These are phyloP conservation scores for Scaptomyza reducta DNA, from an alignment of 2,888 invertebrate species.

Conservation along the genomic window DNA sequence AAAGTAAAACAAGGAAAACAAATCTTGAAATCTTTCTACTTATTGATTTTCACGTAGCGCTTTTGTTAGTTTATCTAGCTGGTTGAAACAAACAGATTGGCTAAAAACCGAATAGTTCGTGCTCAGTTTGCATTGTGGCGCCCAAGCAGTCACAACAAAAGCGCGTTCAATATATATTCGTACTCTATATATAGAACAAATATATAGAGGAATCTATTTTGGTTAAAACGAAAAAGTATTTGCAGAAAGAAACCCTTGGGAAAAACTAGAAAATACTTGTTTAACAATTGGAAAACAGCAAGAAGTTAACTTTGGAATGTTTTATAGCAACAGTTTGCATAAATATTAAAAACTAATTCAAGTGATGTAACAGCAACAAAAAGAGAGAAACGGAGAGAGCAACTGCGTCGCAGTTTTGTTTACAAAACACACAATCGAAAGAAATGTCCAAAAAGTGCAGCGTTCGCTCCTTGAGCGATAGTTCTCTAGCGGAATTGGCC, in stretches of 20 bases:
- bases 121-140: constrained; percentile 58
- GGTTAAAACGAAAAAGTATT: constrained; percentile 18
- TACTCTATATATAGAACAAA: constrained; percentile 56
- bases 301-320: background rate
- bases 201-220: constrained; percentile 63
- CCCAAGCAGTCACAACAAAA: constrained; percentile 30
- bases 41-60: constrained; percentile 12
- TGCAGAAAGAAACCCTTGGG: background rate
- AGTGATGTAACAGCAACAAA: constrained; percentile 63
- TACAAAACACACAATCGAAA: constrained; percentile 9
- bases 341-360: background rate
- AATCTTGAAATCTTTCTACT: background rate
- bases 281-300: background rate
- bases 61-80: background rate
- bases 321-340: background rate
- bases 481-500: constrained; percentile 87
- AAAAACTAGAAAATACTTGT: background rate
- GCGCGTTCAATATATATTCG: background rate
- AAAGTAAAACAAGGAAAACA: background rate
- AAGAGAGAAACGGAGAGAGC: constrained; percentile 4
- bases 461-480: constrained; percentile 87
- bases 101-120: constrained; percentile 17
- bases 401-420: constrained; percentile 69
- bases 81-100: constrained; percentile 33
- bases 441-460: constrained; percentile 88